Conservation (phyloP, 2,113 vertebrate species). For the Apodemus speciosus region DNA sequence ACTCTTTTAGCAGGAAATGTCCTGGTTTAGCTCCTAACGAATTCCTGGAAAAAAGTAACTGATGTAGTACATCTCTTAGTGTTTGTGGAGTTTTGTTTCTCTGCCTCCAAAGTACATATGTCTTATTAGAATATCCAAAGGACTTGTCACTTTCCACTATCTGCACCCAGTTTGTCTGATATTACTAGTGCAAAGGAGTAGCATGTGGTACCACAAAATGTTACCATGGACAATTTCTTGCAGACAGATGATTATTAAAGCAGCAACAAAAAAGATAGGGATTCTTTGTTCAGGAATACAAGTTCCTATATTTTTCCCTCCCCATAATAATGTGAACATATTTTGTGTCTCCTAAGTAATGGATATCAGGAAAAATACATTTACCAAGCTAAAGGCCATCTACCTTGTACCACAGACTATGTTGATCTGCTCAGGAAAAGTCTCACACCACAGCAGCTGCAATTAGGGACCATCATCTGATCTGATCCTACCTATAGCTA, state of each 20-base stretch:
- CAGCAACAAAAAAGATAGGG: neutral
- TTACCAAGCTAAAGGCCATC: neutral
- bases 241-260: neutral
- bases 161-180: neutral
- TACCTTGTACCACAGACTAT: neutral
- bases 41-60: neutral
- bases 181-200: neutral
- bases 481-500: neutral
- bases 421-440: neutral
- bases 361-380: neutral
- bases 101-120: neutral
- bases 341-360: neutral
- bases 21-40: neutral
- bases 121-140: neutral
- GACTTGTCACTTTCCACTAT: neutral
- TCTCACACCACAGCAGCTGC: neutral
- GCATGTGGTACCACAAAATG: neutral
- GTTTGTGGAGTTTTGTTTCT: neutral
- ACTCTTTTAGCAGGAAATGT: neutral
- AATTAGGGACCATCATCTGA: neutral
- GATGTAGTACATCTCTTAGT: neutral
- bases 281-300: neutral
- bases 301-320: neutral
- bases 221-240: neutral
- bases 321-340: neutral